Evolutionary conservation across 2,797 vertebrate genomes (phyloP), one percentile per base, ranked within the genome.

Genomic region (Pseudochromis fuscus): DNA sequence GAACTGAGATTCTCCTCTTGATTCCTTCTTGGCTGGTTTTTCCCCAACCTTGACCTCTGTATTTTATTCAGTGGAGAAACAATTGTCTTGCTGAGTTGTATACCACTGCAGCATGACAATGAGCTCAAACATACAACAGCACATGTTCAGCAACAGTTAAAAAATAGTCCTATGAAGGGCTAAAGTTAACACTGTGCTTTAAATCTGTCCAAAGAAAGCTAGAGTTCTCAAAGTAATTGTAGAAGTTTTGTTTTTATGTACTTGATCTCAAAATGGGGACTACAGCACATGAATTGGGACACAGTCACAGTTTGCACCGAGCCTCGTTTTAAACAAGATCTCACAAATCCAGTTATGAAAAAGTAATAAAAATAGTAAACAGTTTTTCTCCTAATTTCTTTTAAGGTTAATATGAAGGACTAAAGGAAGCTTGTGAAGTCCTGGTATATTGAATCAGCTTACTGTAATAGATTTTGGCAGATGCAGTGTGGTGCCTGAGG

Each of bases 391-490:
- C 33, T 27, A 69, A 1, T 40, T 16, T 33, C 37, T 64, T 71
- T 80, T 64, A 72, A 52, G 65, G 62, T 77, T 77, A 82, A 87
- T 42, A 50, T 69, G 50, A 72, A 38, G 59, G 44, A 61, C 71
- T 71, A 57, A 74, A 76, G 64, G 72, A 77, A 75, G 42, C 63
- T 24, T 62, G 48, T 72, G 60, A 85, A 55, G 61, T 70, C 45
- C 40, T 67, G 24, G 15, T 75, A 59, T 64, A 80, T 55, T 86
- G 67, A 87, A 85, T 59, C 60, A 79, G 65, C 81, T 78, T 79
- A 70, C 51, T 50, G 62, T 81, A 81, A 84, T 81, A 74, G 38
- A 79, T 78, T 75, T 84, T 82, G 79, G 49, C 79, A 85, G 72
- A 64, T 77, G 46, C 53, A 72, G 63, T 77, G 48, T 72, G 60